A percentile compares a stretch with the other conserved stretches of the same genome.
Conservation (phyloP, 2,888 invertebrate species). For the Sminthurinus aureus region DNA sequence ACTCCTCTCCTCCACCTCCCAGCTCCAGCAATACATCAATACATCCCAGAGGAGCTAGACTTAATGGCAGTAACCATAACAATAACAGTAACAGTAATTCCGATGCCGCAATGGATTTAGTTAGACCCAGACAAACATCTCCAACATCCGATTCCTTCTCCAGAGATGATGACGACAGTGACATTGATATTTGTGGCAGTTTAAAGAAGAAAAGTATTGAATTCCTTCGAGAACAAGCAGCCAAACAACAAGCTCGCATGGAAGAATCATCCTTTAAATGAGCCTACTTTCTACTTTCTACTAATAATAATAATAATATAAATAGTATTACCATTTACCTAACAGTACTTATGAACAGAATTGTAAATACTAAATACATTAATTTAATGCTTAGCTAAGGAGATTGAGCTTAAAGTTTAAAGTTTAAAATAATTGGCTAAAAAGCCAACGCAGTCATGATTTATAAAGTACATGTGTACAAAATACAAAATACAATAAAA, state of each 20-base stretch:
- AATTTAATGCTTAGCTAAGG: too few relatives aligned
- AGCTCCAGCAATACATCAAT: not conserved
- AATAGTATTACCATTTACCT: not conserved
- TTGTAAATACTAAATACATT: too few relatives aligned
- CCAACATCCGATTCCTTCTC: not conserved
- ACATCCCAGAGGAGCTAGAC: too few relatives aligned
- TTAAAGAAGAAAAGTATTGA: slow-evolving; percentile 48
- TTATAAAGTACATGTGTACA: too few relatives aligned
- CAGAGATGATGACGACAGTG: not conserved
- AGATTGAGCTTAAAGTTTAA: too few relatives aligned
- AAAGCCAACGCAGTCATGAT: too few relatives aligned
- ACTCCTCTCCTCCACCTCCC: not conserved
- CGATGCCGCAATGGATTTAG: slow-evolving; percentile 51
- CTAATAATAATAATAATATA: not conserved
- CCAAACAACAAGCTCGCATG: slow-evolving; percentile 31
- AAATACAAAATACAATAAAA: too few relatives aligned
- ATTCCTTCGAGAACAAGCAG: slow-evolving; percentile 53
- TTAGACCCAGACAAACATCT: slow-evolving; percentile 34
- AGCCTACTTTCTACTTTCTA: not conserved
- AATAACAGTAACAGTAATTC: not conserved
- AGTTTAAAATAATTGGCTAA: too few relatives aligned
- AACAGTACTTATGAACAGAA: too few relatives aligned
- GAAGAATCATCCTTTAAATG: slow-evolving; percentile 10
- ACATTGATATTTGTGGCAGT: slow-evolving; percentile 34
- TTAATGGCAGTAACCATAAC: not conserved